A percentile compares a stretch with the other conserved stretches of the same genome.
Evolutionary conservation across 1,140 invertebrate species (phyloP).

Genomic region (Platyscapa corneri): DNA sequence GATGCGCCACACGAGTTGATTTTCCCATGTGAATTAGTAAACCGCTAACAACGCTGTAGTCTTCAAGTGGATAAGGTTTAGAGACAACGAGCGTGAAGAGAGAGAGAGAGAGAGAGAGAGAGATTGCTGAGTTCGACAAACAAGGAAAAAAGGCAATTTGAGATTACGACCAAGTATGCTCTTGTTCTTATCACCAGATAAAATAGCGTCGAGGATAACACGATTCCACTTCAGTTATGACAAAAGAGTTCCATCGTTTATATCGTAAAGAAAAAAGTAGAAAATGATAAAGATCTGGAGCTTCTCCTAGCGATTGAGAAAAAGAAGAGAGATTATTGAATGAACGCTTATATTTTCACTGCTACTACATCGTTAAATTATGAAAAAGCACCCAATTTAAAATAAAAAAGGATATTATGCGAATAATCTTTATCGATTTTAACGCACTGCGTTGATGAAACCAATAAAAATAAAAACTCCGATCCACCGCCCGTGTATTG

Average conservation of each 20-base stretch:
- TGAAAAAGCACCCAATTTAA: too few species aligned
- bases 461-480: too few species aligned
- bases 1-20: not conserved
- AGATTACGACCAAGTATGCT: not conserved
- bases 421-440: too few species aligned
- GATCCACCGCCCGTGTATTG: too few species aligned
- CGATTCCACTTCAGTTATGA: not conserved
- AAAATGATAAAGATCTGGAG: not conserved
- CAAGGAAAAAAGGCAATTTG: slow-evolving; percentile 32
- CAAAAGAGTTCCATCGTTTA: not conserved
- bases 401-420: too few species aligned
- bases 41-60: slow-evolving; percentile 36
- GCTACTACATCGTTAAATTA: not conserved
- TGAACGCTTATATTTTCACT: not conserved
- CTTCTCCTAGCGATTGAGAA: not conserved
- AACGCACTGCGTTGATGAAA: too few species aligned
- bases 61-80: not conserved
- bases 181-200: slow-evolving; percentile 16
- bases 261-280: not conserved
- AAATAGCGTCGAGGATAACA: slow-evolving; percentile 15
- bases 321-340: not conserved
- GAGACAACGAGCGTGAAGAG: not conserved
- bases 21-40: not conserved
- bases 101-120: not conserved
- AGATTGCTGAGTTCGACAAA: too few species aligned